Evolutionary conservation across 2,113 vertebrate species (phyloP).

Genomic region (Antechinus stuartii): DNA sequence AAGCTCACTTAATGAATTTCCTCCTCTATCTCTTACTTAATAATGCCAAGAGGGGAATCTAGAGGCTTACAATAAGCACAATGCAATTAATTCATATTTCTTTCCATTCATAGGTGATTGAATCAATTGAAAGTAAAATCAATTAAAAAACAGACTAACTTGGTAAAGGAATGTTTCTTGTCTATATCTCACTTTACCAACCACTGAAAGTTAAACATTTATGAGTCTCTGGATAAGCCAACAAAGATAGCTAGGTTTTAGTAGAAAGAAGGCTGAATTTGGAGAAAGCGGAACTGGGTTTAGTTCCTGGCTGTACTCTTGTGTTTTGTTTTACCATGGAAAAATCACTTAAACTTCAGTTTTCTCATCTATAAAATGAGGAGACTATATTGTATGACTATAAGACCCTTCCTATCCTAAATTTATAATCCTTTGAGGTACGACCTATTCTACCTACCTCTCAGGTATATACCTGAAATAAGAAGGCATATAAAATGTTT

Average conservation of each 20-base stretch:
- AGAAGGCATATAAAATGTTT: no score
- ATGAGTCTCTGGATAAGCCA: conserved; percentile 52
- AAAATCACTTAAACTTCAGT: neutral
- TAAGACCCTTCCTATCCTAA: no score
- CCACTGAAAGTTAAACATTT: neutral
- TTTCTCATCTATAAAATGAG: neutral
- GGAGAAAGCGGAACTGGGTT: neutral
- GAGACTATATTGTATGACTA: no score
- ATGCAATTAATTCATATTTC: neutral
- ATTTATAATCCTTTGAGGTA: no score
- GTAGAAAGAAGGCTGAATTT: neutral
- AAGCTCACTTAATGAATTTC: neutral
- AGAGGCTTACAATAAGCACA: conserved; percentile 7
- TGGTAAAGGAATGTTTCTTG: conserved; percentile 20
- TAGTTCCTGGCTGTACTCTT: neutral
- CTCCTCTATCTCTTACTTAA: neutral
- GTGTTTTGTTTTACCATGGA: neutral
- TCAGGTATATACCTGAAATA: no score
- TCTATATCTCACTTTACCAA: conserved; percentile 52
- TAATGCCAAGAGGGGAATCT: conserved; percentile 43
- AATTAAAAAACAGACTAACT: neutral
- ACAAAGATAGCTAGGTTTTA: conserved; percentile 25
- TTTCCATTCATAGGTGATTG: neutral
- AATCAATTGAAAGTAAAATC: neutral
- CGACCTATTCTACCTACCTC: no score